Conservation (phyloP, 2,113 vertebrate genomes). For the Deroptyus accipitrinus region DNA sequence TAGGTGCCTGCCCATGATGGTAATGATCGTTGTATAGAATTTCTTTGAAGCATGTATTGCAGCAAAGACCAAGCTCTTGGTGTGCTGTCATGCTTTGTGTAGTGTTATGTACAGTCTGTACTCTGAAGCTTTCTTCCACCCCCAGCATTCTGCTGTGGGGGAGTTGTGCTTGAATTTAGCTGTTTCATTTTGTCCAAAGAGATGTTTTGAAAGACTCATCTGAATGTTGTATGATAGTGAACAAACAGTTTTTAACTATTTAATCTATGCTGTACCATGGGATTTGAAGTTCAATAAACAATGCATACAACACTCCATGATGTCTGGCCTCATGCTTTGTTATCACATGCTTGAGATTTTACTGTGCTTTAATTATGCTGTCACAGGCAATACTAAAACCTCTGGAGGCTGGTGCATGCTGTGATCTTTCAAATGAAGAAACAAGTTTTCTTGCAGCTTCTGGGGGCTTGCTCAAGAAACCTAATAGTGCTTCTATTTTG, state of each 20-base stretch:
- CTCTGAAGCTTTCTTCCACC: neutral
- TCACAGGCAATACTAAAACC: neutral
- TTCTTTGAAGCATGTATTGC: neutral
- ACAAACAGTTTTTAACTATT: slow-evolving; percentile 57
- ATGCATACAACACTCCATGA: neutral
- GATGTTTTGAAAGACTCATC: slow-evolving; percentile 38
- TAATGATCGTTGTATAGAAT: neutral
- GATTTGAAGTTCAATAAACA: slow-evolving; percentile 54
- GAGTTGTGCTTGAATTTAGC: slow-evolving; percentile 17
- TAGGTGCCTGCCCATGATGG: neutral
- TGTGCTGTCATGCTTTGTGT: neutral
- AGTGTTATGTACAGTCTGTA: neutral
- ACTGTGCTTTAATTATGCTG: neutral
- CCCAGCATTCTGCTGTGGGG: neutral
- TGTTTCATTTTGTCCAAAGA: slow-evolving; percentile 46
- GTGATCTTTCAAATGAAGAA: neutral
- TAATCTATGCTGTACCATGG: slow-evolving; percentile 31
- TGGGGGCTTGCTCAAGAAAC: neutral
- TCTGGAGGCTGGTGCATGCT: neutral
- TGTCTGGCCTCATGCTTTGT: neutral
- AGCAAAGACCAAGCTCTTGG: neutral
- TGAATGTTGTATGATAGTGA: slow-evolving; percentile 30
- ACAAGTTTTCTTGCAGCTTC: neutral
- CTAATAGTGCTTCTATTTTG: accelerated
- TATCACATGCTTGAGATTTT: neutral